These are phyloP conservation scores for Melanotaenia trifasciata DNA, from an alignment of 2,797 vertebrate species.

Conservation along the genomic window DNA sequence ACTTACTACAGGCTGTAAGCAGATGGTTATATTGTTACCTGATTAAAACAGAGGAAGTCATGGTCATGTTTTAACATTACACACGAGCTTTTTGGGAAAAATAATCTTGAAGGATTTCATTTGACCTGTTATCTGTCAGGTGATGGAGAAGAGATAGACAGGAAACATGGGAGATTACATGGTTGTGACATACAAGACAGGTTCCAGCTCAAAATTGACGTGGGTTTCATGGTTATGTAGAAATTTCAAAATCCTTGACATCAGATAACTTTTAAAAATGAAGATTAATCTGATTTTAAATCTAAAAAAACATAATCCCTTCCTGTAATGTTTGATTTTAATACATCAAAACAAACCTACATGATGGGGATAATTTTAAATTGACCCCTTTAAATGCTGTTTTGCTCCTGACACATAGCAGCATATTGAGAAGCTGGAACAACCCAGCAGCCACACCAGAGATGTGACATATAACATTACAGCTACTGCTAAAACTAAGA, in stretches of 20 bases:
- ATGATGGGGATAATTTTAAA: conserved; percentile 9
- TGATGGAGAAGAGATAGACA: neutral
- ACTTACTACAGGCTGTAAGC: neutral
- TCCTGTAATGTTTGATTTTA: conserved; percentile 18
- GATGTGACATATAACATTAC: conserved; percentile 6
- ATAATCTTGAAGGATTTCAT: neutral
- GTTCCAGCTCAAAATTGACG: neutral
- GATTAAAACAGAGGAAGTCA: neutral
- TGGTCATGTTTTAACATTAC: neutral
- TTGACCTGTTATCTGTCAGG: neutral
- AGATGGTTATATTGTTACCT: neutral
- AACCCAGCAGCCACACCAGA: conserved; percentile 15
- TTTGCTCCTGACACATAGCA: neutral
- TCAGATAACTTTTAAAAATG: neutral
- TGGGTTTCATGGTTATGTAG: neutral
- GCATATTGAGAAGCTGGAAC: conserved; percentile 14
- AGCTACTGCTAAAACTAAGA: neutral
- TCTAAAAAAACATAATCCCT: neutral
- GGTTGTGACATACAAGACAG: too few species aligned
- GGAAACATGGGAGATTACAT: neutral
- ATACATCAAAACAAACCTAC: conserved; percentile 35
- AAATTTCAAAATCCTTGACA: too few species aligned
- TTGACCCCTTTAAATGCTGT: neutral
- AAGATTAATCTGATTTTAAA: conserved; percentile 1
- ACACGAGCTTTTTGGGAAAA: neutral